These are phyloP conservation scores for Microctonus hyperodae DNA, from an alignment of 2,888 invertebrate genomes.

Conservation along the genomic window DNA sequence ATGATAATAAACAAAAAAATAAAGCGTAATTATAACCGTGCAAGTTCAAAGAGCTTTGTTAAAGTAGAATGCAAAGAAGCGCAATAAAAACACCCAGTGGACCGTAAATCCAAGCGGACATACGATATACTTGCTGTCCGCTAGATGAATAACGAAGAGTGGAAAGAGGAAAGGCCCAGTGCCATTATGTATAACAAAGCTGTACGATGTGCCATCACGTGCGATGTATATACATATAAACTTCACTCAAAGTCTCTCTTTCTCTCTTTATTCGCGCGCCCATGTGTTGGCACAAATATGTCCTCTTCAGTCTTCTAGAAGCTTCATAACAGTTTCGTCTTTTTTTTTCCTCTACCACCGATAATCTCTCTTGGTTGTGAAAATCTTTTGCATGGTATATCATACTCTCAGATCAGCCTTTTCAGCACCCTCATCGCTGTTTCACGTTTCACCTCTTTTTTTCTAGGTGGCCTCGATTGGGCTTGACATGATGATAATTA, in stretches of 20 bases:
- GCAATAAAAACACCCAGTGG: slow-evolving; percentile 32
- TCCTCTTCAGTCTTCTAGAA: slow-evolving; percentile 10
- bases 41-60: slow-evolving; percentile 33
- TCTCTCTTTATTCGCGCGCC: slow-evolving; percentile 10
- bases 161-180: slow-evolving; percentile 24
- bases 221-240: slow-evolving; percentile 25
- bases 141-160: slow-evolving; percentile 30
- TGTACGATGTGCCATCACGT: slow-evolving; percentile 23
- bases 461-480: background rate
- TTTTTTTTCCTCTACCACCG: slow-evolving; percentile 25
- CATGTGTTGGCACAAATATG: slow-evolving; percentile 17
- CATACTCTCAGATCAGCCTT: slow-evolving; percentile 31
- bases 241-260: slow-evolving; percentile 1
- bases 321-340: slow-evolving; percentile 15
- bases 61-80: slow-evolving; percentile 26
- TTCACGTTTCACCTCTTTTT: background rate
- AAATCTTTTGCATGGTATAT: slow-evolving; percentile 26
- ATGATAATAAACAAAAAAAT: slow-evolving; percentile 8
- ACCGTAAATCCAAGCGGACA: slow-evolving; percentile 31
- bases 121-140: slow-evolving; percentile 19
- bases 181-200: slow-evolving; percentile 32
- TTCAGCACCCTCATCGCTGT: slow-evolving; percentile 19
- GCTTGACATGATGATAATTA: slow-evolving; percentile 25
- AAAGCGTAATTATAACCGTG: slow-evolving; percentile 20
- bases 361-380: slow-evolving; percentile 23